Conservation (phyloP, 2,888 invertebrate species). For the Rhodophaea formosa region DNA sequence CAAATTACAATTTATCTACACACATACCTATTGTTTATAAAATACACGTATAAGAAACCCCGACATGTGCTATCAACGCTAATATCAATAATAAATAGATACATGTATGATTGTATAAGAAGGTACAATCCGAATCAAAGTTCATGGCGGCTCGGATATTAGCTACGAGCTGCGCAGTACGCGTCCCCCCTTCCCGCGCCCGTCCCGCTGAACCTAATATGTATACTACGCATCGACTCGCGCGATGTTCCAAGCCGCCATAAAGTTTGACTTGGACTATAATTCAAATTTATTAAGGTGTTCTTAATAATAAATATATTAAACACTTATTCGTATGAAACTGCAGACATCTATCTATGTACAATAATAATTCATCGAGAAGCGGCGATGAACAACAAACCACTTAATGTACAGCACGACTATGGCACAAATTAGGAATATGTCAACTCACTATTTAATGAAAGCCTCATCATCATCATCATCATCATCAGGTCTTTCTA, state of each 20-base stretch:
- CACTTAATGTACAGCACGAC: constrained; percentile 18
- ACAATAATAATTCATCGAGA: constrained; percentile 10
- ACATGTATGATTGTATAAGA: background rate
- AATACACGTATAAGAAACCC: background rate
- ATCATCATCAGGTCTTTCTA: too few species aligned
- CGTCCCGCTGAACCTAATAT: too few species aligned
- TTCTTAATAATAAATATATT: constrained; percentile 5
- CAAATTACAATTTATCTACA: background rate
- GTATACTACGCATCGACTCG: too few species aligned
- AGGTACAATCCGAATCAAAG: too few species aligned
- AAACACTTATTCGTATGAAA: constrained; percentile 4
- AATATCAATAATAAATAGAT: background rate
- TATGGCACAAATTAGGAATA: constrained; percentile 33
- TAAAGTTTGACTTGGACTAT: too few species aligned
- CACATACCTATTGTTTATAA: background rate
- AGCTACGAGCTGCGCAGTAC: too few species aligned
- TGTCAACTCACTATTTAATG: constrained; percentile 20
- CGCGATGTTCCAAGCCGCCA: too few species aligned
- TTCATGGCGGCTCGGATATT: too few species aligned
- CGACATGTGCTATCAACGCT: background rate
- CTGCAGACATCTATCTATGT: constrained; percentile 6
- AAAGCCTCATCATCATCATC: constrained; percentile 3
- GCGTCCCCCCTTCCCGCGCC: too few species aligned
- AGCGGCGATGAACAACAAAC: background rate
- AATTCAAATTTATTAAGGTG: background rate